Evolutionary conservation across 2,888 invertebrate genomes (phyloP).

Genomic region (Pandemis cinnamomeana): DNA sequence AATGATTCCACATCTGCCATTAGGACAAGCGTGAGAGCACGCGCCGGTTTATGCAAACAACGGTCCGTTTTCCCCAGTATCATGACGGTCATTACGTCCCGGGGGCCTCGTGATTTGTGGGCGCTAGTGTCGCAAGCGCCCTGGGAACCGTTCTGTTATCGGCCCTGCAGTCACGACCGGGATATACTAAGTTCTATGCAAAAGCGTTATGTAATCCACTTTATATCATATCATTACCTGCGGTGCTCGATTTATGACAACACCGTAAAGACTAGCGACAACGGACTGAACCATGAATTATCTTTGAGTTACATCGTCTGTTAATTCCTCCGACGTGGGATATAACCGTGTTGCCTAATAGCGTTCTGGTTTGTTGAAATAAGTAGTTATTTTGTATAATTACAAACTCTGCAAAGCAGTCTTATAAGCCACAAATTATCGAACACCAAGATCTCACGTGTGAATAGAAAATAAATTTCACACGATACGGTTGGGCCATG

Average conservation of each 20-base stretch:
- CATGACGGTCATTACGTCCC: slow-evolving; percentile 72
- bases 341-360: slow-evolving; percentile 44
- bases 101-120: slow-evolving; percentile 47
- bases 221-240: slow-evolving; percentile 66
- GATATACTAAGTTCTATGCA: slow-evolving; percentile 55
- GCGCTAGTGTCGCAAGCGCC: slow-evolving; percentile 66
- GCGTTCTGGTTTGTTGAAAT: slow-evolving; percentile 14
- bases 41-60: slow-evolving; percentile 73
- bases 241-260: slow-evolving; percentile 69
- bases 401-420: slow-evolving; percentile 1
- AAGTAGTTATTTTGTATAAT: slow-evolving; percentile 16
- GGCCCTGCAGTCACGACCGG: slow-evolving; percentile 73
- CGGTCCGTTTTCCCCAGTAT: slow-evolving; percentile 66
- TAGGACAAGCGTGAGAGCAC: slow-evolving; percentile 72
- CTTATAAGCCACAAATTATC: neutral
- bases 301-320: slow-evolving; percentile 45
- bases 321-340: slow-evolving; percentile 48
- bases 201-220: slow-evolving; percentile 67
- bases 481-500: neutral
- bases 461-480: slow-evolving; percentile 15
- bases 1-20: slow-evolving; percentile 56
- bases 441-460: slow-evolving; percentile 4
- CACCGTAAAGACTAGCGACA: slow-evolving; percentile 45
- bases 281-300: slow-evolving; percentile 51
- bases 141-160: slow-evolving; percentile 66